Evolutionary conservation across 1,140 invertebrate genomes (phyloP).

Genomic region (Drosophila littoralis): DNA sequence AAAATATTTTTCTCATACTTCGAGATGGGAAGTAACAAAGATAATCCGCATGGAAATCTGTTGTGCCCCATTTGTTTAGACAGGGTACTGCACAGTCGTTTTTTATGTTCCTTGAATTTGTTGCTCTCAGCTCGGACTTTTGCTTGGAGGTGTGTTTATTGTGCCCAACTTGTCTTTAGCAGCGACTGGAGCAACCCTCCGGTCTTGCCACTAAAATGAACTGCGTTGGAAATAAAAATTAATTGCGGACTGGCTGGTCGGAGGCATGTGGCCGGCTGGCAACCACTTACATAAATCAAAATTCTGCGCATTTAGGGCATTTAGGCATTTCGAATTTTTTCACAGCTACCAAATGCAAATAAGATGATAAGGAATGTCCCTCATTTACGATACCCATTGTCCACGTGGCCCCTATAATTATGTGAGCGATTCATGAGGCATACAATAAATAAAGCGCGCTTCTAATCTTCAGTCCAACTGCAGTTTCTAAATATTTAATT

Average conservation of each 20-base stretch:
- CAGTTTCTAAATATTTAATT: not conserved
- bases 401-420: slow-evolving; percentile 16
- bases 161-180: slow-evolving; percentile 33
- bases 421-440: slow-evolving; percentile 18
- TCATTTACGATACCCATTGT: slow-evolving; percentile 27
- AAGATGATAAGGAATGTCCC: slow-evolving; percentile 43
- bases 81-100: slow-evolving; percentile 8
- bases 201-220: slow-evolving; percentile 29
- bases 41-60: no score
- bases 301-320: slow-evolving; percentile 49
- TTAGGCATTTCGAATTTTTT: slow-evolving; percentile 44
- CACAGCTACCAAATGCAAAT: slow-evolving; percentile 42
- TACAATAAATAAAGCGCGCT: slow-evolving; percentile 25
- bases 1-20: no score
- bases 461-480: slow-evolving; percentile 12
- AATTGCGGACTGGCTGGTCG: slow-evolving; percentile 37
- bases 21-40: no score
- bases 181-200: slow-evolving; percentile 3
- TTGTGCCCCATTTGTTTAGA: no score
- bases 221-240: slow-evolving; percentile 49
- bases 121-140: not conserved
- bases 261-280: not conserved
- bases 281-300: slow-evolving; percentile 49
- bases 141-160: slow-evolving; percentile 47
- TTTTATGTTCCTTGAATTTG: not conserved